Base-by-base conservation (phyloP, 2,797 vertebrate species). In the Picus viridis region DNA sequence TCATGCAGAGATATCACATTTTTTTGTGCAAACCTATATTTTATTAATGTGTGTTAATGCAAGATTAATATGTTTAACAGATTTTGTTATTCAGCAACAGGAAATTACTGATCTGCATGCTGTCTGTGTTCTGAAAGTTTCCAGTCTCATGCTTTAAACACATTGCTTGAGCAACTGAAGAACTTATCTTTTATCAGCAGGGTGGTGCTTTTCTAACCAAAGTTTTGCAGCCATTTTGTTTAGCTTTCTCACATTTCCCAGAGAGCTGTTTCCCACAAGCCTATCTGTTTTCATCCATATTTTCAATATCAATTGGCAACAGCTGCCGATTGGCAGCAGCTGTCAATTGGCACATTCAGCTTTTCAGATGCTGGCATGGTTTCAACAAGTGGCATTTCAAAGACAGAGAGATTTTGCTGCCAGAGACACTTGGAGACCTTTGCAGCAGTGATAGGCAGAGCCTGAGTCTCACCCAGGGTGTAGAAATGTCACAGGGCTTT, bases 351-450 rank as follows among this genome's bases (percentile, higher is more conserved):
- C 34, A 72, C 13, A 39, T 22, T 23, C 34, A 76, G 12, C 56
- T 70, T 75, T 75, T 67, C 63, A 1, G 2, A 2, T 3, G 26
- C 53, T 59, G 69, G 9, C 2, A 0, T 17, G 43, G 29, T 59
- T 89, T 83, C 53, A 43, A 18, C 26, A 70, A 43, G 72, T 16
- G 72, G 12, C 0, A 0, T 4, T 0, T 2, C 24, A 17, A 8
- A 57, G 2, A 3, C 8, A 16, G 49, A 26, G 45, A 15, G 14
- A 16, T 62, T 73, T 17, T 53, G 3, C 49, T 61, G 69, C 32
- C 2, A 3, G 68, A 39, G 71, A 26, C 0, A 7, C 39, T 57
- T 43, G 57, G 69, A 49, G 29, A 22, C 32, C 43, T 59, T 62
- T 14, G 14, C 68, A 51, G 68, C 0, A 0, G 54, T 4, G 54